Evolutionary conservation across 2,888 invertebrate species (phyloP).

Genomic region (Lasioglossum calceatum): DNA sequence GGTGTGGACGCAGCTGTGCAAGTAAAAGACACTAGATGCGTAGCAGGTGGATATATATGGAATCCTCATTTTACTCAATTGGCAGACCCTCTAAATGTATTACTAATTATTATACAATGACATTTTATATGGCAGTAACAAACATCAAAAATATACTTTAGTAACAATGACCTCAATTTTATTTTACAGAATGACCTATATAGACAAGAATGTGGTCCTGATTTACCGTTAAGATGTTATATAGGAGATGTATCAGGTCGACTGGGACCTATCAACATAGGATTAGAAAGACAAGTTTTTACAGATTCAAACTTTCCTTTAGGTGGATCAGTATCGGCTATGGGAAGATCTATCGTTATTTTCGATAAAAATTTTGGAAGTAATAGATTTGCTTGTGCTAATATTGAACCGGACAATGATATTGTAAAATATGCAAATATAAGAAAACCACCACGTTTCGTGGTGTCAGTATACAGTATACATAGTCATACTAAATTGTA

Average conservation of each 20-base stretch:
- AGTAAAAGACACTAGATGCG: slow-evolving; percentile 92
- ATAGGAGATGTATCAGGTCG: slow-evolving; percentile 95
- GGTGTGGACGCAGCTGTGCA: slow-evolving; percentile 95
- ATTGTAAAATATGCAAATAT: slow-evolving; percentile 95
- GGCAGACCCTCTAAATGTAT: slow-evolving; percentile 94
- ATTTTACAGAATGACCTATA: slow-evolving; percentile 91
- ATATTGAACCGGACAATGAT: slow-evolving; percentile 95
- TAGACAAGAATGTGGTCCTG: slow-evolving; percentile 93
- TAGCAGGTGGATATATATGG: slow-evolving; percentile 96
- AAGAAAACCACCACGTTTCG: slow-evolving; percentile 94
- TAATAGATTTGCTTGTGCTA: slow-evolving; percentile 94
- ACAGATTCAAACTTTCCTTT: slow-evolving; percentile 95
- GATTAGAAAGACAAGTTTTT: slow-evolving; percentile 90
- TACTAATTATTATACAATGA: background rate
- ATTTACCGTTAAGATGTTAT: slow-evolving; percentile 95
- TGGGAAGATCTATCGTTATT: slow-evolving; percentile 94
- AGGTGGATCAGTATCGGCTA: slow-evolving; percentile 90
- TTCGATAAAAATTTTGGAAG: slow-evolving; percentile 90
- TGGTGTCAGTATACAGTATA: slow-evolving; percentile 88
- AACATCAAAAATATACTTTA: background rate
- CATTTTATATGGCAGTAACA: background rate
- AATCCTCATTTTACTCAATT: slow-evolving; percentile 96
- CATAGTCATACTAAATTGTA: background rate
- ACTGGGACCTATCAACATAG: slow-evolving; percentile 93
- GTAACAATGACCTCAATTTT: slow-evolving; percentile 23